Percentiles rank a stretch among this genome's conserved stretches.
Conservation (phyloP, 2,888 invertebrate species). For the Argyresthia albistria region DNA sequence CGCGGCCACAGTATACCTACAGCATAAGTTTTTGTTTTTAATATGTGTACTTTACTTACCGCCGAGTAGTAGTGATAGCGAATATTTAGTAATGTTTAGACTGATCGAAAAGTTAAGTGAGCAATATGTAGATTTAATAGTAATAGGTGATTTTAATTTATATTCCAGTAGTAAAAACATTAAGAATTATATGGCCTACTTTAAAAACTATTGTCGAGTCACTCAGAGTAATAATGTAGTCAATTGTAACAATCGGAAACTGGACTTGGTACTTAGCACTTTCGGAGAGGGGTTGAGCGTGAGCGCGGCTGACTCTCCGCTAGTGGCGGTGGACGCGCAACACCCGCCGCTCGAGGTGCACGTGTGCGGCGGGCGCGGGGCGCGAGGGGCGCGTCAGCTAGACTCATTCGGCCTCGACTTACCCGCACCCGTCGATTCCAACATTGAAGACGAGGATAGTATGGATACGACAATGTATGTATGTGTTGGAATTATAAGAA, state of each 20-base stretch:
- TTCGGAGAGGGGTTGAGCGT: not conserved
- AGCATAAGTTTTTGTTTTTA: slow-evolving; percentile 5
- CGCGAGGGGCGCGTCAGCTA: not conserved
- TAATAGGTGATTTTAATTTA: not conserved
- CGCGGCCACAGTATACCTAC: slow-evolving; percentile 3
- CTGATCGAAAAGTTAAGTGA: not conserved
- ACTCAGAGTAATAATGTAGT: not conserved
- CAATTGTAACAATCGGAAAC: not conserved
- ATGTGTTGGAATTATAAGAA: not conserved
- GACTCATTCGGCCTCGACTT: not conserved
- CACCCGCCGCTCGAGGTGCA: too few relatives aligned
- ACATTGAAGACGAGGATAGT: not conserved
- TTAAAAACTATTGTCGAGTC: not conserved
- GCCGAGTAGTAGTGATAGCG: slow-evolving; percentile 1
- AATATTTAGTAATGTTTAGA: slow-evolving; percentile 3
- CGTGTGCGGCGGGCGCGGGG: too few relatives aligned
- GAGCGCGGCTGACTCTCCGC: not conserved
- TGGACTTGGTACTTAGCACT: not conserved
- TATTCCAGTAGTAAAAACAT: not conserved
- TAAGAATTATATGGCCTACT: not conserved
- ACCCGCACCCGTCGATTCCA: not conserved
- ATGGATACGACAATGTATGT: not conserved
- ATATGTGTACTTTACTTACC: slow-evolving; percentile 8
- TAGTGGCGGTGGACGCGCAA: too few relatives aligned
- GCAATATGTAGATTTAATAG: not conserved